These are phyloP conservation scores for Steatocranus sp. DNA, from an alignment of 2,797 vertebrate genomes.

Conservation along the genomic window DNA sequence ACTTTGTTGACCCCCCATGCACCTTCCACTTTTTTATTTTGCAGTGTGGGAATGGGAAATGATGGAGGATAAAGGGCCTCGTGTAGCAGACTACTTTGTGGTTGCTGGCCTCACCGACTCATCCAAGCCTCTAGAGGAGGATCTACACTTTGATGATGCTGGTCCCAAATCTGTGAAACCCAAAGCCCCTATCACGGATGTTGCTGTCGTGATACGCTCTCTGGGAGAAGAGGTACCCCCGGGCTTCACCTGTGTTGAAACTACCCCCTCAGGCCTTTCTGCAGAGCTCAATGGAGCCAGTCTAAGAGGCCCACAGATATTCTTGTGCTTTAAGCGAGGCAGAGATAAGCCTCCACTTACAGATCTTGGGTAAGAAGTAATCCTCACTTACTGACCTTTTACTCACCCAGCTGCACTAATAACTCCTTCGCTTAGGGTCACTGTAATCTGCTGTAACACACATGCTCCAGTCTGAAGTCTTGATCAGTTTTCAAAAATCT, in stretches of 20 bases:
- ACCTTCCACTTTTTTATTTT: neutral
- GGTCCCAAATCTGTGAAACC: slow-evolving; percentile 84
- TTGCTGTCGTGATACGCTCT: slow-evolving; percentile 92
- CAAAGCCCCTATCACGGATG: slow-evolving; percentile 94
- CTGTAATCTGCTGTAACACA: slow-evolving; percentile 51
- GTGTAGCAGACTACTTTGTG: slow-evolving; percentile 99
- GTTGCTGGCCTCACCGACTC: slow-evolving; percentile 92
- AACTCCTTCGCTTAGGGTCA: slow-evolving; percentile 30
- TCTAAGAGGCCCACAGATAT: slow-evolving; percentile 93
- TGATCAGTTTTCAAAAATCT: neutral
- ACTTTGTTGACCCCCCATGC: neutral
- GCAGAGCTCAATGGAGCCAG: slow-evolving; percentile 96
- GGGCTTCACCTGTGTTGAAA: slow-evolving; percentile 89
- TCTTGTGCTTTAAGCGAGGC: slow-evolving; percentile 93
- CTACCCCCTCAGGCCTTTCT: slow-evolving; percentile 89
- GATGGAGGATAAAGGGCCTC: slow-evolving; percentile 98
- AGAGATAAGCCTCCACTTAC: slow-evolving; percentile 97
- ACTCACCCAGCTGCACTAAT: slow-evolving; percentile 53
- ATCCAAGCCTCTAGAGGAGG: slow-evolving; percentile 93
- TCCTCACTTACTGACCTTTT: slow-evolving; percentile 51
- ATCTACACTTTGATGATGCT: slow-evolving; percentile 89
- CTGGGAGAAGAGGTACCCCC: slow-evolving; percentile 92
- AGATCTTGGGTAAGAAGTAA: slow-evolving; percentile 91
- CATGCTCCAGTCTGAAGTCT: slow-evolving; percentile 11
- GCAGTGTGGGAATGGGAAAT: slow-evolving; percentile 88